Evolutionary conservation across 2,888 invertebrate genomes (phyloP), one percentile per base, ranked within the genome.

Genomic region (Drosophila falleni): DNA sequence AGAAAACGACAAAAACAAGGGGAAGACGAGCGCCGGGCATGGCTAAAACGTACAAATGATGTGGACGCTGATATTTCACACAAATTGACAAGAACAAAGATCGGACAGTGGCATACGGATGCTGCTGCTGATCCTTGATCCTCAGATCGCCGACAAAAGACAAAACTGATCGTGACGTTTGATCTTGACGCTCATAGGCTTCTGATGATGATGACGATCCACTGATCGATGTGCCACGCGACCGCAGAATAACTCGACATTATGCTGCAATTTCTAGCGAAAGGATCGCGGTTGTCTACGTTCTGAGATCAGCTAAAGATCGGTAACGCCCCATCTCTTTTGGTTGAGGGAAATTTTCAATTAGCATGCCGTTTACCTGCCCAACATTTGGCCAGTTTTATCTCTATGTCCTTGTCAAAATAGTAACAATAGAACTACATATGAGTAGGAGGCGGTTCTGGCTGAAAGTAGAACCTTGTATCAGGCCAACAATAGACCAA

Each of bases 31-130:
- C 91, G 90, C 91, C 91, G 71, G 83, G 71, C 92, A 91, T 89
- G 85, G 89, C 91, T 92, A 92, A 92, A 91, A 80, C 85, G 89
- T 88, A 92, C 89, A 92, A 92, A 92, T 92, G 92, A 90, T 82
- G 80, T 61, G 54, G 46, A 41, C 41, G 50, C 55, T 62, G 70
- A 70, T 72, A 89, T 90, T 89, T 90, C 73, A 78, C 90, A 89
- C 87, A 89, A 71, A 83, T 71, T 71, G 76, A 74, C 76, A 78
- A 72, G 82, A 84, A 72, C 75, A 72, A 74, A 54, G 82, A 56
- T 70, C 47, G 19, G 41, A 10, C 69, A 64, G 64, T 70, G 50
- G 58, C 50, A 63, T 50, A 59, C 46, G 49, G 61, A 37, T 53
- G 41, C 53, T 39, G 58, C 53, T 66, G 41, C 53, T 39, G 58